Evolutionary conservation across 2,888 invertebrate genomes (phyloP).

Genomic region (Folsomia manolachei): DNA sequence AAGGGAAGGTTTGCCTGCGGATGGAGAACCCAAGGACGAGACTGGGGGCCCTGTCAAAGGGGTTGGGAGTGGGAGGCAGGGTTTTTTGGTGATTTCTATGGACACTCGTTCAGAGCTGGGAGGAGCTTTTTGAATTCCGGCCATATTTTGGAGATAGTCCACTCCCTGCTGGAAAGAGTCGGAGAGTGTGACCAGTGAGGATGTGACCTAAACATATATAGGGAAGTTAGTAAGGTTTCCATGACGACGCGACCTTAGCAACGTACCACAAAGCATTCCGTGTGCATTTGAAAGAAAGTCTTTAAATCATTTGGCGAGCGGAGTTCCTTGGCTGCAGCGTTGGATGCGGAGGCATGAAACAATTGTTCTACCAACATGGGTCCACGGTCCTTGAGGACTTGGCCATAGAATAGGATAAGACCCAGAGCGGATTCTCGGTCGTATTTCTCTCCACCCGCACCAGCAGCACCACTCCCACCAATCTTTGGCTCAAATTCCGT

Average conservation of each 20-base stretch:
- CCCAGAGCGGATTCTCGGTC: slow-evolving; percentile 80
- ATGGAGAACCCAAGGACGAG: not conserved
- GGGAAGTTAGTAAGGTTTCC: not conserved
- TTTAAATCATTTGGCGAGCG: slow-evolving; percentile 65
- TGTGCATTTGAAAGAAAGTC: slow-evolving; percentile 86
- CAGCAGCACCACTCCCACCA: too few relatives aligned
- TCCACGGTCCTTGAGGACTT: slow-evolving; percentile 74
- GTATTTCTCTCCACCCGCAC: slow-evolving; percentile 61
- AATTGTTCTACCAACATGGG: slow-evolving; percentile 83
- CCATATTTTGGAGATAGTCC: slow-evolving; percentile 38
- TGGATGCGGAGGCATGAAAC: slow-evolving; percentile 67
- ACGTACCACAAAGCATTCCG: slow-evolving; percentile 59
- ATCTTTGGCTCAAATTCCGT: slow-evolving; percentile 59
- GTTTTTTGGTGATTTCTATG: not conserved
- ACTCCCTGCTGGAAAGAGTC: slow-evolving; percentile 43
- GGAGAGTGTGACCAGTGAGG: slow-evolving; percentile 76
- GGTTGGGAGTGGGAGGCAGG: slow-evolving; percentile 9
- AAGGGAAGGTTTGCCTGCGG: slow-evolving; percentile 7
- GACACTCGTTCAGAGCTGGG: not conserved
- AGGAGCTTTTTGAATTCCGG: not conserved
- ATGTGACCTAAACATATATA: not conserved
- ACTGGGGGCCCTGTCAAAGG: not conserved
- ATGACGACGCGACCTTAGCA: not conserved
- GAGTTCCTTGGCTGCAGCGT: slow-evolving; percentile 62
- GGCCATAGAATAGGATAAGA: slow-evolving; percentile 75